Conservation (phyloP, 2,797 vertebrate genomes). For the Lophotriccus pileatus region DNA sequence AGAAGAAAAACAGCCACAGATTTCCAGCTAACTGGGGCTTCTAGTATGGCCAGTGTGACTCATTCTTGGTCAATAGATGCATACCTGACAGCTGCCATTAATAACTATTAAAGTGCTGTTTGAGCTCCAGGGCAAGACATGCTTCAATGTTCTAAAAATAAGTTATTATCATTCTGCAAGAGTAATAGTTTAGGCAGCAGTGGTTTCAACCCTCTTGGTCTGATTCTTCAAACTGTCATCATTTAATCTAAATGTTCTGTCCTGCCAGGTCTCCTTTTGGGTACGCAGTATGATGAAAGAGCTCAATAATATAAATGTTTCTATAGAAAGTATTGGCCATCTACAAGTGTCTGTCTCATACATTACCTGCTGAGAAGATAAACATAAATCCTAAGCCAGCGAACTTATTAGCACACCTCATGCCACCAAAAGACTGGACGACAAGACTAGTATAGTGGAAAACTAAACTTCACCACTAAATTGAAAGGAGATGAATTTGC, state of each 20-base stretch:
- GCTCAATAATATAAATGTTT: slow-evolving; percentile 21
- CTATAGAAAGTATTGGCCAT: slow-evolving; percentile 9
- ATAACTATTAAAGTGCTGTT: slow-evolving; percentile 65
- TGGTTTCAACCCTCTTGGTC: slow-evolving; percentile 40
- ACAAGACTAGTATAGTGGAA: not conserved
- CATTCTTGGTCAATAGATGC: slow-evolving; percentile 55
- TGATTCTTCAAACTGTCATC: slow-evolving; percentile 39
- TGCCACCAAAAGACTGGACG: not conserved
- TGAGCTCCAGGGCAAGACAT: slow-evolving; percentile 39
- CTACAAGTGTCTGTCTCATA: slow-evolving; percentile 29
- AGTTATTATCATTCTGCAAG: slow-evolving; percentile 61
- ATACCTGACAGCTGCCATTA: slow-evolving; percentile 69
- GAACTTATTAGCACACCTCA: slow-evolving; percentile 21
- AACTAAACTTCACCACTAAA: not conserved
- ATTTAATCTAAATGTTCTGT: slow-evolving; percentile 59
- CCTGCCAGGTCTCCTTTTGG: slow-evolving; percentile 19
- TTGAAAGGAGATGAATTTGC: not conserved
- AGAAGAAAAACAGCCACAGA: accelerated
- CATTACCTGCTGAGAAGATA: not conserved
- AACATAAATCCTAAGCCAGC: slow-evolving; percentile 40
- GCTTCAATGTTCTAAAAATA: slow-evolving; percentile 71
- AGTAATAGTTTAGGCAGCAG: slow-evolving; percentile 51
- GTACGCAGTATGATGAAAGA: slow-evolving; percentile 10
- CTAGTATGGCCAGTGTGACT: slow-evolving; percentile 55
- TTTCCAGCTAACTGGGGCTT: not conserved